Evolutionary conservation across 53 echinoderm and acorn worm species (phyloP).

Genomic region (Apostichopus leukothele): DNA sequence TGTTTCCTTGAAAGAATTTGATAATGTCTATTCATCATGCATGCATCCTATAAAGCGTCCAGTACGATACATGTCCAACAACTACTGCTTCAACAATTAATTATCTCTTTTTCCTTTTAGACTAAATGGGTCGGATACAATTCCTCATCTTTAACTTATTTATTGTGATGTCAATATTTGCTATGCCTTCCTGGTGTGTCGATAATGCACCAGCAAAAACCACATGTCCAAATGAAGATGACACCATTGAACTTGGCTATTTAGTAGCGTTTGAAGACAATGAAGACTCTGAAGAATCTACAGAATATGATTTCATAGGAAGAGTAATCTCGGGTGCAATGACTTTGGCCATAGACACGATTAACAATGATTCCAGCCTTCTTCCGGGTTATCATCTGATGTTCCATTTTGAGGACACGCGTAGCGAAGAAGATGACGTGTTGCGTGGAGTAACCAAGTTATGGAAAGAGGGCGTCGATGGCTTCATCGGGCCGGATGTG

Average conservation of each 20-base stretch:
- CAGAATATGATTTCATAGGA: neutral
- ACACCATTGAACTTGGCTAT: constrained; percentile 47
- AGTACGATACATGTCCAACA: no score
- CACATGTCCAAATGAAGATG: neutral
- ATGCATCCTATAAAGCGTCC: no score
- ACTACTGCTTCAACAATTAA: no score
- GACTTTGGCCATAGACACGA: constrained; percentile 59
- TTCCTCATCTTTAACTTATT: neutral
- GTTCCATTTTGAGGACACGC: constrained; percentile 61
- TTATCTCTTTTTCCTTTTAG: neutral
- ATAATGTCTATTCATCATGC: no score
- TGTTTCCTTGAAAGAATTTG: no score
- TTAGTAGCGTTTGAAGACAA: constrained; percentile 25
- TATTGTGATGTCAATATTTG: neutral
- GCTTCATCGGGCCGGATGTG: constrained; percentile 83
- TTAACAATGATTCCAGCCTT: constrained; percentile 64
- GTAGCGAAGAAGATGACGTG: constrained; percentile 61
- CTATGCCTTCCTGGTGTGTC: neutral
- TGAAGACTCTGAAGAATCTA: neutral
- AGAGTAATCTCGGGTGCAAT: constrained; percentile 63
- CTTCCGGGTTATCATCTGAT: constrained; percentile 63
- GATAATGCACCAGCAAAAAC: neutral
- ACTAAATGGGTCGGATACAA: neutral
- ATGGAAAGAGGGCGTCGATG: constrained; percentile 74
- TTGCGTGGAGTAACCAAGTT: constrained; percentile 62